Percentiles rank a stretch among this genome's conserved stretches.
phyloP scores from a whole-genome alignment of 2,797 vertebrate genomes.

The Enteromius trimaculatus region DNA sequence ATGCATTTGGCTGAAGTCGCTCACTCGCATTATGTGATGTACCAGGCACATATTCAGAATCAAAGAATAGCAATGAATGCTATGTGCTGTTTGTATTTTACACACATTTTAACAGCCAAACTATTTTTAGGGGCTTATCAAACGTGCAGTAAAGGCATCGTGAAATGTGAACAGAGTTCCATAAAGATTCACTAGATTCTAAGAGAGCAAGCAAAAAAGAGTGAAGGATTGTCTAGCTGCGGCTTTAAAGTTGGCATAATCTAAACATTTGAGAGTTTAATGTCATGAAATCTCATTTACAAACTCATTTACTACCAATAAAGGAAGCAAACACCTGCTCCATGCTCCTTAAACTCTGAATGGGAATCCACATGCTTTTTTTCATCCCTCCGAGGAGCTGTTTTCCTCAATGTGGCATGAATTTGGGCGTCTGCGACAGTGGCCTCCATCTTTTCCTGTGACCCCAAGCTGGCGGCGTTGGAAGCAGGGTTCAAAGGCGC shows the following conservation, averaged over 20 bases:
- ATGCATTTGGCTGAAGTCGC: conserved; percentile 10
- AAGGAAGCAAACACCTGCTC: conserved; percentile 77
- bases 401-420: conserved; percentile 74
- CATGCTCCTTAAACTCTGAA: conserved; percentile 69
- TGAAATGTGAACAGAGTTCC: conserved; percentile 58
- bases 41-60: conserved; percentile 45
- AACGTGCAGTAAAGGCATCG: conserved; percentile 59
- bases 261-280: conserved; percentile 73
- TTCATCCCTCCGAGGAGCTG: conserved; percentile 49
- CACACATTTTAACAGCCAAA: conserved; percentile 48
- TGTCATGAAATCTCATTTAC: conserved; percentile 77
- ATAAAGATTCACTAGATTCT: conserved; percentile 57
- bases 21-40: background rate
- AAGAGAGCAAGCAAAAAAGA: conserved; percentile 35
- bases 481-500: conserved; percentile 83
- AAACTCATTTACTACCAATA: conserved; percentile 79
- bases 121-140: conserved; percentile 61
- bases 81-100: conserved; percentile 40
- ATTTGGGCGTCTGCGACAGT: conserved; percentile 74
- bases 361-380: conserved; percentile 62
- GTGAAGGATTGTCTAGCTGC: conserved; percentile 50
- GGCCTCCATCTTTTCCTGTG: conserved; percentile 73
- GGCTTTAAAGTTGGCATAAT: conserved; percentile 64
- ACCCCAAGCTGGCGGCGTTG: conserved; percentile 76
- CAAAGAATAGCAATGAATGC: conserved; percentile 9